Conservation (phyloP, 2,797 vertebrate genomes). For the Craterocephalus amniculus region DNA sequence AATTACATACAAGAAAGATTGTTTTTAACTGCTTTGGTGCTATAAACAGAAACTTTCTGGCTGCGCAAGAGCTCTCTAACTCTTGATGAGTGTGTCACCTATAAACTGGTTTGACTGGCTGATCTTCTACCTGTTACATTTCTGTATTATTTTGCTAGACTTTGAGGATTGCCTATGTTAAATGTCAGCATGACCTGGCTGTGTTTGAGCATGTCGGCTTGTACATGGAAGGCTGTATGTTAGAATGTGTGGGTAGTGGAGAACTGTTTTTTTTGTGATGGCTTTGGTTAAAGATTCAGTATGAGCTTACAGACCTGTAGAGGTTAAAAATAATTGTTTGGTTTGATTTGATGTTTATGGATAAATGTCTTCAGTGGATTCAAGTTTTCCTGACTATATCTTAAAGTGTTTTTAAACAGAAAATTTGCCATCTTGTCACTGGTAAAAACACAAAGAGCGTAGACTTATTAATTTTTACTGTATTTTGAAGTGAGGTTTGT, state of each 20-base stretch:
- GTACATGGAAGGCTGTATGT: neutral
- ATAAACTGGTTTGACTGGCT: constrained; percentile 74
- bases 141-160: constrained; percentile 39
- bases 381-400: neutral
- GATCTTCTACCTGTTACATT: constrained; percentile 36
- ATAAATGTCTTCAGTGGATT: no score
- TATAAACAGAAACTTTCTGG: constrained; percentile 3
- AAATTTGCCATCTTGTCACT: neutral
- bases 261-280: neutral
- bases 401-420: neutral
- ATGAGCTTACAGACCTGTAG: no score
- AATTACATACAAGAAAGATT: constrained; percentile 11
- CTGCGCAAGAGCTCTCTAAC: constrained; percentile 18
- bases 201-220: constrained; percentile 16
- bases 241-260: neutral
- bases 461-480: neutral
- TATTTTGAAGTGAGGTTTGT: constrained; percentile 8
- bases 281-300: no score
- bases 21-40: neutral
- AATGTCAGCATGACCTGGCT: constrained; percentile 24
- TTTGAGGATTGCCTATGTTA: constrained; percentile 32
- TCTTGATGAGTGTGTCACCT: constrained; percentile 15
- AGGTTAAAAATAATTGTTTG: no score
- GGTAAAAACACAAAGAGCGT: neutral
- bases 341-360: no score